Evolutionary conservation across 2,888 invertebrate genomes (phyloP), one percentile per base, ranked within the genome.

Genomic region (Volucella inflata): DNA sequence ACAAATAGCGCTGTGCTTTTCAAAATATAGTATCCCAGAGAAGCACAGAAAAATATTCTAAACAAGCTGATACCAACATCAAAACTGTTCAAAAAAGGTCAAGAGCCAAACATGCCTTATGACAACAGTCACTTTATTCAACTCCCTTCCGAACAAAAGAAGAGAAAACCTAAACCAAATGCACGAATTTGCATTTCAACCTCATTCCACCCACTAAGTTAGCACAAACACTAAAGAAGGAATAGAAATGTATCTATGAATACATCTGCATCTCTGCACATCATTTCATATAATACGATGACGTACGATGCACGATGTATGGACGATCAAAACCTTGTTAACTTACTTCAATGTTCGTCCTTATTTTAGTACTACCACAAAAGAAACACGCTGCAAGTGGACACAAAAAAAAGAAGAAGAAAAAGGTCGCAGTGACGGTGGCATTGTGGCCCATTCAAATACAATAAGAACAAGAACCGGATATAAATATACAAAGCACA

Each of bases 141-240:
- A 40, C 60, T 67, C 21, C 38, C 70, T 42, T 70, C 46, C 51
- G 51, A 53, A 62, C 55, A 46, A 71, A 70, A 46, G 42, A 77
- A 68, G 40, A 70, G 57, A 57, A 65, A 64, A 65, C 51, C 53
- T 71, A 50, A 77, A 64, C 48, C 74, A 83, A 71, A 65, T 65
- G 65, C 42, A 79, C 48, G 75, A 84, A 67, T 79, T 84, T 79
- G 65, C 40, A 70, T 75, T 62, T 30, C 8, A 38, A 44, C 36
- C 11, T 67, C 21, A 17, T 38, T 40, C 21, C 60, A 40, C 57
- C 57, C n/a, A 59, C 30, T 30, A 51, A 65, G 78, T 51, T 65
- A 44, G 30, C 64, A 78, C 46, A 6, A 30, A 42, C 74, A 44
- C 14, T 57, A 67, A 2, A 53, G 72, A 79, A 60, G 64, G 65